A percentile compares a stretch with the other conserved stretches of the same genome.
These are phyloP conservation scores for Bedellia somnulentella DNA, from an alignment of 2,888 invertebrate genomes.

Conservation along the genomic window DNA sequence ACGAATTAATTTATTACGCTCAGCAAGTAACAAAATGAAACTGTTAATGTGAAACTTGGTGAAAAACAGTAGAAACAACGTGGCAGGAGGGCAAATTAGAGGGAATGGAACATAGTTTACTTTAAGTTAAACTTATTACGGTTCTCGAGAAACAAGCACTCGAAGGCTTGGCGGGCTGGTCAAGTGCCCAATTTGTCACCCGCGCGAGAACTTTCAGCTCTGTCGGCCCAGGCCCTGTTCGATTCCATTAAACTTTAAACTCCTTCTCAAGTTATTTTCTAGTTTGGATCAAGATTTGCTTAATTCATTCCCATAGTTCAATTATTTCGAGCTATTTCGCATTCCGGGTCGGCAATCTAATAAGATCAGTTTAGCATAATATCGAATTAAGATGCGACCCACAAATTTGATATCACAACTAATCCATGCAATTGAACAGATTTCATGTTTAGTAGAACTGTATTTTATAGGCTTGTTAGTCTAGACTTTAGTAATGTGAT, in stretches of 20 bases:
- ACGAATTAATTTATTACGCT: neutral
- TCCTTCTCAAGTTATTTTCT: conserved; percentile 57
- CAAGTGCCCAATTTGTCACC: conserved; percentile 62
- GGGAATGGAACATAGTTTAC: conserved; percentile 60
- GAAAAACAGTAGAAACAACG: conserved; percentile 28
- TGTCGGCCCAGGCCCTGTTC: conserved; percentile 41
- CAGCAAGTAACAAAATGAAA: neutral
- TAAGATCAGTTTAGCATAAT: too few relatives aligned
- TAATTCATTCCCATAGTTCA: conserved; percentile 34
- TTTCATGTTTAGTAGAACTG: too few relatives aligned
- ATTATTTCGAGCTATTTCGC: conserved; percentile 2
- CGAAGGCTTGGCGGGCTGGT: conserved; percentile 48
- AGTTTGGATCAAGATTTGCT: conserved; percentile 52
- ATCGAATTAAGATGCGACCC: too few relatives aligned
- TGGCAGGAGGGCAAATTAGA: conserved; percentile 46
- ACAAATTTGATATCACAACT: too few relatives aligned
- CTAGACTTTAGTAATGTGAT: too few relatives aligned
- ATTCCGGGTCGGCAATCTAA: too few relatives aligned
- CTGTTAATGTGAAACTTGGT: conserved; percentile 5
- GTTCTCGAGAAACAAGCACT: conserved; percentile 53
- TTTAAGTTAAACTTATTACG: conserved; percentile 61
- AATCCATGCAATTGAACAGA: too few relatives aligned
- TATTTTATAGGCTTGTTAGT: too few relatives aligned
- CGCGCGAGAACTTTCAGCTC: conserved; percentile 43
- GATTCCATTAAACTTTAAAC: conserved; percentile 62